Evolutionary conservation across 2,797 vertebrate genomes (phyloP).

Genomic region (Tiaroga cobitis): DNA sequence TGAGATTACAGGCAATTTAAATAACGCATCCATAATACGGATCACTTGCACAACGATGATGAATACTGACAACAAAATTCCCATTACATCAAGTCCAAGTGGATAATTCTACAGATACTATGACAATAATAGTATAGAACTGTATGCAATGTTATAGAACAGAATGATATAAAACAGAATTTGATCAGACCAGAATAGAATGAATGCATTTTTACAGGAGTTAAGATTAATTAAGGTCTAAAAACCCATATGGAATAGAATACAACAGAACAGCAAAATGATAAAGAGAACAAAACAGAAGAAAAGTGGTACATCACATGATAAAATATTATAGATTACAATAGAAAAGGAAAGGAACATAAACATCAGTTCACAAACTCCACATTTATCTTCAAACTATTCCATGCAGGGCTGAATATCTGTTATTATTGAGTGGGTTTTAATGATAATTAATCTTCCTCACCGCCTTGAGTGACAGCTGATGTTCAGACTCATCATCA

Average conservation of each 20-base stretch:
- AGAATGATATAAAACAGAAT: not conserved
- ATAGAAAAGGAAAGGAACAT: not conserved
- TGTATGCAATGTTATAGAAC: not conserved
- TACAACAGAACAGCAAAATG: not conserved
- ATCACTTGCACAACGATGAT: not conserved
- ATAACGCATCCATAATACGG: not conserved
- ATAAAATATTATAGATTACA: not conserved
- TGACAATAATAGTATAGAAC: not conserved
- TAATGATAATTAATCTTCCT: constrained; percentile 47
- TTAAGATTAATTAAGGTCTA: not conserved
- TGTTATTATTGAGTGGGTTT: no score
- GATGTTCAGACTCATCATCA: constrained; percentile 82
- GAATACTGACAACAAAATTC: not conserved
- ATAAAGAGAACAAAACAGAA: not conserved
- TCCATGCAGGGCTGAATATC: not conserved
- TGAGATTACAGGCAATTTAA: not conserved
- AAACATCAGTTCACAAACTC: not conserved
- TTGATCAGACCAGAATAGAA: not conserved
- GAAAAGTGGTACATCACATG: not conserved
- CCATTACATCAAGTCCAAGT: not conserved
- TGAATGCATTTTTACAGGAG: not conserved
- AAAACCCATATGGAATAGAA: not conserved
- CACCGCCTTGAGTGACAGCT: constrained; percentile 84
- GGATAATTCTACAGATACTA: not conserved
- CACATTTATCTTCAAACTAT: not conserved